Evolutionary conservation across 1,140 invertebrate genomes (phyloP), one percentile per base, ranked within the genome.

Genomic region (Lordiphosa stackelbergi): DNA sequence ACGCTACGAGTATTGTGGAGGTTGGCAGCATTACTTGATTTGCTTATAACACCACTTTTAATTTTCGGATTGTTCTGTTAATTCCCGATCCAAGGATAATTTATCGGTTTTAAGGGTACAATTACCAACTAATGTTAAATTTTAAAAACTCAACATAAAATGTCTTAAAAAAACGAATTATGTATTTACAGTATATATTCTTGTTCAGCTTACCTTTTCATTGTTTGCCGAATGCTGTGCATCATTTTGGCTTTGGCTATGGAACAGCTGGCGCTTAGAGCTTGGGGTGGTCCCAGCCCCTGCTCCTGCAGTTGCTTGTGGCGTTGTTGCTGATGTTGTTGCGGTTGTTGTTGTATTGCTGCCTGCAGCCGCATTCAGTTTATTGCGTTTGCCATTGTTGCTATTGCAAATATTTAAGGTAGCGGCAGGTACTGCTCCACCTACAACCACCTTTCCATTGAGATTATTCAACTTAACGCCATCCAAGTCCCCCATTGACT

Each of bases 401-500:
- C 65, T 62, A 66, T 79, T 79, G 69, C 63, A 72, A 19, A 77
- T 72, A 47, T 83, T 78, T 49, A 64, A 68, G 22, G 63, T 53
- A 16, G 61, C 61, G 28, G 62, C 12, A 53, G 37, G 11, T 28
- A 56, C 61, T 19, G 42, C 16, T n/a, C 22, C 53, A 13, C 41
- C 34, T 8, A 36, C 53, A 13, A 24, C 52, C 13, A 42, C 40
- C 51, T 75, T 84, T 22, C 65, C 69, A 84, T 79, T 87, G 60
- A 83, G 71, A 83, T 86, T 86, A 64, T 81, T 84, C 37, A 87
- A 49, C 47, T 87, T 87, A 46, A 84, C 68, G 48, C 85, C 88
- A 66, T 91, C 90, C 54, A 90, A 88, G 60, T 91, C 91, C 0
- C 90, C 90, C 88, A 92, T 90, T 0, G 91, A 92, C 73, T 92